Evolutionary conservation across 2,113 vertebrate genomes (phyloP).

Genomic region (Xiphorhynchus elegans): DNA sequence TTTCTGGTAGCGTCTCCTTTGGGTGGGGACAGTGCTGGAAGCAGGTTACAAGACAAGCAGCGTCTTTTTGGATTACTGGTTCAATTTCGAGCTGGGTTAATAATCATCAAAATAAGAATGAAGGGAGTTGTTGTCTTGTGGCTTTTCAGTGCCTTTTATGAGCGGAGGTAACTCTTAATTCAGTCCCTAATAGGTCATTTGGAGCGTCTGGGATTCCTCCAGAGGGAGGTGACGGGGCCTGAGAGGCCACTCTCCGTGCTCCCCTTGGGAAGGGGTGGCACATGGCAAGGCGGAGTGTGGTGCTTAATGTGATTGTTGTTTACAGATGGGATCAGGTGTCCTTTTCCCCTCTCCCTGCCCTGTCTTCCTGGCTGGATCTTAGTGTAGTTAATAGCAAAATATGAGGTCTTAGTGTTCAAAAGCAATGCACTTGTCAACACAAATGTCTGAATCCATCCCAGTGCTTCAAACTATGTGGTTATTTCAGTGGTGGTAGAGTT

Average conservation of each 20-base stretch:
- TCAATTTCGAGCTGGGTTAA: background rate
- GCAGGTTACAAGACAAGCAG: slow-evolving; percentile 10
- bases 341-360: background rate
- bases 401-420: background rate
- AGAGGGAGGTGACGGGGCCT: slow-evolving; percentile 2
- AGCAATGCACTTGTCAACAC: background rate
- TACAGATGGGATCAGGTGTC: background rate
- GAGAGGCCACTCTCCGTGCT: background rate
- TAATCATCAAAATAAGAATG: slow-evolving; percentile 39
- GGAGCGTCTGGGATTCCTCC: slow-evolving; percentile 11
- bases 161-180: slow-evolving; percentile 48
- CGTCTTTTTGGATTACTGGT: background rate
- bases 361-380: background rate
- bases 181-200: slow-evolving; percentile 12
- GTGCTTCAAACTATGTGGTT: background rate
- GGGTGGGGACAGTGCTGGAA: background rate
- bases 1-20: slow-evolving; percentile 27
- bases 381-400: background rate
- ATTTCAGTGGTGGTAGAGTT: background rate
- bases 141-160: slow-evolving; percentile 54
- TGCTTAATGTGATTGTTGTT: background rate
- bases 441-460: background rate
- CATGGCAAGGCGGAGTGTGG: background rate
- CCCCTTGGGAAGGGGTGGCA: background rate
- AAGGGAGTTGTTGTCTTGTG: slow-evolving; percentile 26